Percentiles rank a stretch among this genome's conserved stretches.
phyloP scores from a whole-genome alignment of 2,113 vertebrate genomes.

The Cnemophilus loriae region DNA sequence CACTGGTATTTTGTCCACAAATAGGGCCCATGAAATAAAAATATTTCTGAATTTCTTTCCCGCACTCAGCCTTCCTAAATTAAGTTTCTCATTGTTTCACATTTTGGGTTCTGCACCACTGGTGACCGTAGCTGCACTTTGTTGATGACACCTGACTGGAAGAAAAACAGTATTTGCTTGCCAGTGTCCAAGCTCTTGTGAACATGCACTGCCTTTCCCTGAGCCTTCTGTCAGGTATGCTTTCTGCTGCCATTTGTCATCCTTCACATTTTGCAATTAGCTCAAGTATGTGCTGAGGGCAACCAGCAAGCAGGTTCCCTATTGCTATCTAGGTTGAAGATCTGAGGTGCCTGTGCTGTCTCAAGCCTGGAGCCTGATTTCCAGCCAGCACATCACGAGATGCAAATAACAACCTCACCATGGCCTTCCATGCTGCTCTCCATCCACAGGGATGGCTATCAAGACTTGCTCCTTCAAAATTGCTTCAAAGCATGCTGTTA shows the following conservation, averaged over 20 bases:
- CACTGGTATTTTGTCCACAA: neutral
- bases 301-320: neutral
- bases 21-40: neutral
- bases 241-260: neutral
- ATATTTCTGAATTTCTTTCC: neutral
- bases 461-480: neutral
- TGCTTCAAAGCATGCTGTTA: neutral
- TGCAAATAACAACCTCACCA: neutral
- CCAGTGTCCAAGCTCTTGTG: neutral
- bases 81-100: neutral
- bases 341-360: neutral
- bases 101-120: neutral
- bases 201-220: neutral
- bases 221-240: neutral
- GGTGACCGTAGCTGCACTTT: neutral
- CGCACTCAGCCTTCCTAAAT: neutral
- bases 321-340: fast-evolving
- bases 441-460: neutral
- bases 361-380: neutral
- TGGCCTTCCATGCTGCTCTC: neutral
- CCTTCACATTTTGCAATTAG: neutral
- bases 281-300: neutral
- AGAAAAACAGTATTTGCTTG: neutral
- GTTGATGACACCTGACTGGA: neutral
- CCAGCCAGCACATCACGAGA: neutral